Evolutionary conservation across 2,113 vertebrate genomes (phyloP).

Genomic region (Nesogale talazaci): DNA sequence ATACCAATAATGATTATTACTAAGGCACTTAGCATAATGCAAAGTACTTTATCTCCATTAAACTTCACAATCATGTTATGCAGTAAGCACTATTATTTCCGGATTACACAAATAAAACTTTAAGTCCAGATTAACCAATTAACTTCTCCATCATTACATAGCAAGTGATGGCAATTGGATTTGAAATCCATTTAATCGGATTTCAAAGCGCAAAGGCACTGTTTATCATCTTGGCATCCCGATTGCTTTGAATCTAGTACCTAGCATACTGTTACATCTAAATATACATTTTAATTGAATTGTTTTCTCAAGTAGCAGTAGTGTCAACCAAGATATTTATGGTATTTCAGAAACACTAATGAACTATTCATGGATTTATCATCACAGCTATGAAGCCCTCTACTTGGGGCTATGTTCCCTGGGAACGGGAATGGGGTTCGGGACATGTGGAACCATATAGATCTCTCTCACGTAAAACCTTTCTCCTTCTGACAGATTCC

Average conservation of each 20-base stretch:
- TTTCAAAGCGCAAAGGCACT: background rate
- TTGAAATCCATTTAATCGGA: background rate
- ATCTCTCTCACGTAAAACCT: background rate
- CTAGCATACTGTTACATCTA: background rate
- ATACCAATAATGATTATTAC: no score
- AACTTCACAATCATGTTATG: background rate
- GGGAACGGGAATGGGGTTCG: fast-evolving
- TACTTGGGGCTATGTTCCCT: background rate
- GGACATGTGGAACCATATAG: no score
- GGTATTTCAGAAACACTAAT: background rate
- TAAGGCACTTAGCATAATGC: background rate
- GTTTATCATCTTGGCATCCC: no score
- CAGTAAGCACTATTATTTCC: no score
- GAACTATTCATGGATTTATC: background rate
- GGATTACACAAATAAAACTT: background rate
- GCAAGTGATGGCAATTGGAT: background rate
- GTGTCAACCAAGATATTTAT: background rate
- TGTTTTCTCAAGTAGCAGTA: background rate
- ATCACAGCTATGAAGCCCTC: background rate
- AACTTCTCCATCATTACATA: background rate
- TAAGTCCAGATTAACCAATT: background rate
- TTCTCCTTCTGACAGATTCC: background rate
- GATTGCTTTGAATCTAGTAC: background rate
- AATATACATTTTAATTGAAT: background rate
- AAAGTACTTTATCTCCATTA: background rate